Evolutionary conservation across 1,140 invertebrate species (phyloP).

Genomic region (Trypoxylus dichotomus): DNA sequence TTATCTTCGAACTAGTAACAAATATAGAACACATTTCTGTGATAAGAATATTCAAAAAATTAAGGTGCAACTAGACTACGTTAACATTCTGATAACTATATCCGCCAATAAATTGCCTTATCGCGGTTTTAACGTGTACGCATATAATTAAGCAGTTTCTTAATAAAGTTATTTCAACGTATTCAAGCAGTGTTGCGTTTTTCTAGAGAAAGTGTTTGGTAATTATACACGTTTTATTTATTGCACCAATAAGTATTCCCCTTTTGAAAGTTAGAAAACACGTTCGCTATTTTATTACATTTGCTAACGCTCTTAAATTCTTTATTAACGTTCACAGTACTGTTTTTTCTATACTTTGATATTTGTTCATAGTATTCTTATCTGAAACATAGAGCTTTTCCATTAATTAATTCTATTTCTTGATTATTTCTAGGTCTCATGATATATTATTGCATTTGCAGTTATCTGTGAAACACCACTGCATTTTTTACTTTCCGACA

Average conservation of each 20-base stretch:
- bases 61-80: background rate
- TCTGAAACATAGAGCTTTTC: no score
- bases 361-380: no score
- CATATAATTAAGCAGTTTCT: background rate
- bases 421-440: no score
- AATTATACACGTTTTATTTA: no score
- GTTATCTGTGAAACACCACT: no score
- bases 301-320: no score
- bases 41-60: background rate
- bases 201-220: background rate
- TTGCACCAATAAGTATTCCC: background rate
- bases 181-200: background rate
- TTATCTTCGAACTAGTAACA: background rate
- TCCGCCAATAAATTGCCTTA: slow-evolving; percentile 3
- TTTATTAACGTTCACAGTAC: no score
- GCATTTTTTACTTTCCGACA: no score
- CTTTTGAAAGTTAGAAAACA: background rate
- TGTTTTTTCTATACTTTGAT: no score
- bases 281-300: background rate
- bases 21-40: background rate
- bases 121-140: slow-evolving; percentile 10
- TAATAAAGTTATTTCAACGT: background rate
- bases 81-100: background rate
- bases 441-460: no score
- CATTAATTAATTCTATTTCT: no score